Evolutionary conservation across 1,140 invertebrate genomes (phyloP), one percentile per base, ranked within the genome.

Genomic region (Polypedilum vanderplanki): DNA sequence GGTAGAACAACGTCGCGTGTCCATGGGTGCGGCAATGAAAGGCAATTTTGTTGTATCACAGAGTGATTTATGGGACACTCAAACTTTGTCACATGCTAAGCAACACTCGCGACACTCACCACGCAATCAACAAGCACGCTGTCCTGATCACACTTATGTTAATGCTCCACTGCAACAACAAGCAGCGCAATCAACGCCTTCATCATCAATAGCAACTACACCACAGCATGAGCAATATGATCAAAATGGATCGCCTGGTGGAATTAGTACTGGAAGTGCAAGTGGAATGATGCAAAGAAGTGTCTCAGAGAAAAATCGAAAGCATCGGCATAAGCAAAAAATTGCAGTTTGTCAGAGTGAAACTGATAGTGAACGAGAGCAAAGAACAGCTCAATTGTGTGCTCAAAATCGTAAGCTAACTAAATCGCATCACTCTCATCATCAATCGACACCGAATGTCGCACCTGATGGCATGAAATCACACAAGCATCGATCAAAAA

Each of bases 1-100:
- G 18, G 20, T 41, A 17, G 64, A 82, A 41, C 78, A 80, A 75
- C 78, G 81, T 3, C 80, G 81, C 33, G 81, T 81, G 5, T 82
- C 81, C 75, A 81, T 81, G 80, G 73, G 81, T 17, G 74, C 80
- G 33, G 80, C 80, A 7, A 80, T 86, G 18, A 86, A 87, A 78
- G 87, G 86, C 75, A 87, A 85, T 75, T 87, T 86, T 77, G 86
- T 87, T 65, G 87, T 87, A n/a, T 87, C 87, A 1, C 87, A 87
- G 77, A 87, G 87, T 76, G 87, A 87, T 77, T 78, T 87, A n/a
- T 87, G 87, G 86, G 87, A 87, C 77, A 87, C 87, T 0, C 87
- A 86, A 75, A 87, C 86, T 0, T 85, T 87, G 76, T 85, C 86
- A n/a, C 87, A 87, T 77, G 81, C 81, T 73, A 86, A 87, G 77